These are phyloP conservation scores for Melozone crissalis DNA, from an alignment of 2,113 vertebrate species.

Conservation along the genomic window DNA sequence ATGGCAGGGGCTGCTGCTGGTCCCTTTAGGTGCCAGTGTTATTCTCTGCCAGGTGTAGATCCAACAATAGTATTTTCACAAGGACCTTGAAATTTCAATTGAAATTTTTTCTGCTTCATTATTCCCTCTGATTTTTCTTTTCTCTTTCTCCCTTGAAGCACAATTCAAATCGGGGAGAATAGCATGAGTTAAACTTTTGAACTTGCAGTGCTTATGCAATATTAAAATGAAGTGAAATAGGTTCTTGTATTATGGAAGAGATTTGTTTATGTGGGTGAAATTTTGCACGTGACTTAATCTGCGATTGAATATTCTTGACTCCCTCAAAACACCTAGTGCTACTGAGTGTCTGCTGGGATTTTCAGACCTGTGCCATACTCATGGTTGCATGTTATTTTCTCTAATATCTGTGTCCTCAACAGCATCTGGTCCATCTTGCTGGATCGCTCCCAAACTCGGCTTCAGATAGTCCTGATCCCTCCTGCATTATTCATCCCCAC, in stretches of 20 bases:
- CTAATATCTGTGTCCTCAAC: slow-evolving; percentile 57
- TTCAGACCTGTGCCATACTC: slow-evolving; percentile 1
- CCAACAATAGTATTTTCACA: not conserved
- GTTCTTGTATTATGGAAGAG: not conserved
- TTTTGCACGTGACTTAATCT: slow-evolving; percentile 14
- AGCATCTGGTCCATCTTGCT: slow-evolving; percentile 83
- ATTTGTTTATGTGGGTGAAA: slow-evolving; percentile 31
- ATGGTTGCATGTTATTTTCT: slow-evolving; percentile 35
- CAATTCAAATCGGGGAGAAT: not conserved
- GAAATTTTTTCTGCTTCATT: not conserved
- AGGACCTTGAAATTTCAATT: not conserved
- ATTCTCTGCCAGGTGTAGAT: not conserved
- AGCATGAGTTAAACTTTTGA: slow-evolving; percentile 57
- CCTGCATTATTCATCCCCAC: slow-evolving; percentile 81
- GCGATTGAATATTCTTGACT: not conserved
- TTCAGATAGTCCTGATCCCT: slow-evolving; percentile 82
- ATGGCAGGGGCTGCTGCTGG: not conserved
- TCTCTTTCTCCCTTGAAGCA: slow-evolving; percentile 28
- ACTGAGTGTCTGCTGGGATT: not conserved
- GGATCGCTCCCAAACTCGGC: slow-evolving; percentile 81
- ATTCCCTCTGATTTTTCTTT: slow-evolving; percentile 12
- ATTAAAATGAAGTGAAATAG: slow-evolving; percentile 31
- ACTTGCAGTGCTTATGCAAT: slow-evolving; percentile 45
- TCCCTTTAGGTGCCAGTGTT: not conserved
- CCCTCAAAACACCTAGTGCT: not conserved